These are phyloP conservation scores for Carabus problematicus DNA, from an alignment of 2,888 invertebrate species.

Conservation along the genomic window DNA sequence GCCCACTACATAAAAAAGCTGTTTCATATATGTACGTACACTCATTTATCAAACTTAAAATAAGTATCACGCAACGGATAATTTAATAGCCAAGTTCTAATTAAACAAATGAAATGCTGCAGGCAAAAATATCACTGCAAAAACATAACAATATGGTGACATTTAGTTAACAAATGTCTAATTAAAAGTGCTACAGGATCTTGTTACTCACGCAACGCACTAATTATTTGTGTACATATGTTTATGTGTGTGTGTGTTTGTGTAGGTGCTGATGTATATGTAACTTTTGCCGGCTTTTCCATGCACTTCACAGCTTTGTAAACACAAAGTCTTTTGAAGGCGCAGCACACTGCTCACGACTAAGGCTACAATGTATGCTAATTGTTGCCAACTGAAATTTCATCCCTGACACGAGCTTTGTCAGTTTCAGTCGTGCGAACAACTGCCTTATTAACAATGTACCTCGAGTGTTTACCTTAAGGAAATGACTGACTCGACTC, in stretches of 20 bases:
- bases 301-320: slow-evolving; percentile 11
- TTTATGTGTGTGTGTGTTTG: slow-evolving; percentile 2
- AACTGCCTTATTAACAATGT: slow-evolving; percentile 16
- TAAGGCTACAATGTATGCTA: slow-evolving; percentile 11
- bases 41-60: too few relatives aligned
- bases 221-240: slow-evolving; percentile 12
- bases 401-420: slow-evolving; percentile 20
- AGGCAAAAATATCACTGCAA: too few relatives aligned
- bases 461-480: slow-evolving; percentile 20
- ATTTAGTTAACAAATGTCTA: not conserved
- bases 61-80: too few relatives aligned
- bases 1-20: too few relatives aligned
- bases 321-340: slow-evolving; percentile 3
- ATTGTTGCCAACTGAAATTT: slow-evolving; percentile 25
- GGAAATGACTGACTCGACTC: not conserved
- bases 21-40: too few relatives aligned
- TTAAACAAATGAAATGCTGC: too few relatives aligned
- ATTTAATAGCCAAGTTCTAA: too few relatives aligned
- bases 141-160: too few relatives aligned
- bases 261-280: not conserved
- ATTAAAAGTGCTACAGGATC: slow-evolving; percentile 20
- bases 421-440: not conserved
- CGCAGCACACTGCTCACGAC: not conserved
- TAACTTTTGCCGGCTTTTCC: not conserved
- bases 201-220: slow-evolving; percentile 11